phyloP scores from a whole-genome alignment of 2,888 invertebrate species.

The Seladonia tumulorum region DNA sequence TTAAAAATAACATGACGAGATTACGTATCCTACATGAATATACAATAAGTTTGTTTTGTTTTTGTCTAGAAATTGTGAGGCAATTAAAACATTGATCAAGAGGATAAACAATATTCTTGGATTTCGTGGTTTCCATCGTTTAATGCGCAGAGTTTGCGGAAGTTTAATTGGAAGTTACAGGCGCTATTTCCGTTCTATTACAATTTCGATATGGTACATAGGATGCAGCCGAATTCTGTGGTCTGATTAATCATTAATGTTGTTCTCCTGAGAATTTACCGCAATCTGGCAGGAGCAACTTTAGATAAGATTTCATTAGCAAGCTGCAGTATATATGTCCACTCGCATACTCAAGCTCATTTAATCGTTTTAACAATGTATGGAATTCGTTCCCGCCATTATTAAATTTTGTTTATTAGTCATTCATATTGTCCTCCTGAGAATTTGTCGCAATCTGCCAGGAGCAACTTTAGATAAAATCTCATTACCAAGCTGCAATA shows the following conservation, averaged over 20 bases:
- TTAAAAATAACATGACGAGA: too few species aligned
- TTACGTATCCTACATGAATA: too few species aligned
- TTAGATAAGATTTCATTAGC: neutral
- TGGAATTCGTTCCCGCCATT: neutral
- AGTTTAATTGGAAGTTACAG: slow-evolving; percentile 7
- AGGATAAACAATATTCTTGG: neutral
- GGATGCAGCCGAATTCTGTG: neutral
- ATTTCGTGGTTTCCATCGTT: neutral
- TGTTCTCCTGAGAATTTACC: neutral
- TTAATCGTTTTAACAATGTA: neutral
- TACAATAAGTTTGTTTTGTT: too few species aligned
- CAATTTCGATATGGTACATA: neutral
- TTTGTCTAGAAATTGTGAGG: neutral
- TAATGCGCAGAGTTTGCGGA: neutral
- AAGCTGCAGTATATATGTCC: neutral
- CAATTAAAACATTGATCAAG: neutral
- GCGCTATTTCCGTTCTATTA: neutral
- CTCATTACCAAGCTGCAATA: neutral
- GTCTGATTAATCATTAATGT: neutral
- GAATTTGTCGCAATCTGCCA: neutral
- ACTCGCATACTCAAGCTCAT: neutral
- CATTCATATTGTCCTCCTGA: neutral
- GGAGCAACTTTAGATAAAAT: neutral
- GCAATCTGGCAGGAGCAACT: neutral
- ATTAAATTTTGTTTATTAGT: neutral